Percentiles rank a stretch among this genome's conserved stretches.
These are phyloP conservation scores for Thamnophis sirtalis DNA, from an alignment of 2,113 vertebrate species.

Conservation along the genomic window DNA sequence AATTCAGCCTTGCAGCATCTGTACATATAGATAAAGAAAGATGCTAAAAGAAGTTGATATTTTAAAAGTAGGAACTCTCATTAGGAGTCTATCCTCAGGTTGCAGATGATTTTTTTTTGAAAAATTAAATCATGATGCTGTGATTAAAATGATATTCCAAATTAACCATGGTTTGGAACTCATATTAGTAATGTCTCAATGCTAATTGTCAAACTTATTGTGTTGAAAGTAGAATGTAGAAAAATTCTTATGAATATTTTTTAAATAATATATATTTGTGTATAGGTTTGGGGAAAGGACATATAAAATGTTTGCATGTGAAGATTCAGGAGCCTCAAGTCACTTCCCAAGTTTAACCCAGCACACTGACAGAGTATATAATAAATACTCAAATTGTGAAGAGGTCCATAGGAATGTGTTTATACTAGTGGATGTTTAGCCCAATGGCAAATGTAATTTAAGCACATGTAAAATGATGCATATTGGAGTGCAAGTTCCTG, in stretches of 20 bases:
- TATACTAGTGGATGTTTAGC: background rate
- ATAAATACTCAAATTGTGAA: background rate
- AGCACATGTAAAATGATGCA: background rate
- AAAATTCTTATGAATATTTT: background rate
- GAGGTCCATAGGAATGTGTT: background rate
- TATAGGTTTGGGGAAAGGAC: background rate
- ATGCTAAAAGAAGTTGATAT: constrained; percentile 37
- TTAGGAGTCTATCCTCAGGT: constrained; percentile 46
- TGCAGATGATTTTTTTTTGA: constrained; percentile 47
- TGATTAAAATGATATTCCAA: constrained; percentile 36
- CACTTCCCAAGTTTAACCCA: background rate
- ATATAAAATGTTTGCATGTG: background rate
- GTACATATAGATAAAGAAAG: constrained; percentile 23
- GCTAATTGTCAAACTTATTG: background rate
- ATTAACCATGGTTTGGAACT: constrained; percentile 42
- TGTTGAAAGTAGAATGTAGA: background rate
- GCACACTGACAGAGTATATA: background rate
- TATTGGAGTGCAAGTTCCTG: background rate
- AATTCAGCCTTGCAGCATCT: constrained; percentile 5
- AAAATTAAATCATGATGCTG: constrained; percentile 55
- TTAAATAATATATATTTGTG: background rate
- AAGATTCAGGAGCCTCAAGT: background rate
- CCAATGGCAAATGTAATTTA: background rate
- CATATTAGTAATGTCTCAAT: constrained; percentile 37
- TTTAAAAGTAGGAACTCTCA: constrained; percentile 27